Percentiles rank a stretch among this genome's conserved stretches.
Evolutionary conservation across 2,797 vertebrate species (phyloP).

Genomic region (Phoebastria nigripes): DNA sequence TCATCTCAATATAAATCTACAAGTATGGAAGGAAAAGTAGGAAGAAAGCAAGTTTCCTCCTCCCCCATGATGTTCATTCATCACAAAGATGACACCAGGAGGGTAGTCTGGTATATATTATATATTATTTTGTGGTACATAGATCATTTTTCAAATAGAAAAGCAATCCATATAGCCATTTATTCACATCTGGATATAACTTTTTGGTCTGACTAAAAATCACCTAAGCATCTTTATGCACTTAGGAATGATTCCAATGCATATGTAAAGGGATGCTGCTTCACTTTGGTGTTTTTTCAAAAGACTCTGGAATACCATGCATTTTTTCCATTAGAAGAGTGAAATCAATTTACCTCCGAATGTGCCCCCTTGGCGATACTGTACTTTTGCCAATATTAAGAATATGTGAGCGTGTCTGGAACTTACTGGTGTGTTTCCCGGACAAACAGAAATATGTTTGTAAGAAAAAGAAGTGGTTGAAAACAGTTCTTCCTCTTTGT

Average conservation of each 20-base stretch:
- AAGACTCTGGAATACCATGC: background rate
- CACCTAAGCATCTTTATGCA: background rate
- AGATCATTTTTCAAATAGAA: conserved; percentile 5
- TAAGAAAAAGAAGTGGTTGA: background rate
- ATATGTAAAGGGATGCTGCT: background rate
- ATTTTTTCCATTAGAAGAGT: background rate
- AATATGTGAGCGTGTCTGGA: background rate
- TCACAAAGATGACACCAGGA: background rate
- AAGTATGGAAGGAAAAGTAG: background rate
- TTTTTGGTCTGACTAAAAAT: conserved; percentile 3
- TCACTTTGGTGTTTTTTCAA: background rate
- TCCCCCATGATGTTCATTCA: background rate
- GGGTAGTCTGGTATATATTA: background rate
- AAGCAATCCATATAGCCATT: background rate
- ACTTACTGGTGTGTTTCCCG: background rate
- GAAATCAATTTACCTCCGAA: conserved; percentile 23
- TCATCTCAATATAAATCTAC: background rate
- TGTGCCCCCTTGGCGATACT: background rate
- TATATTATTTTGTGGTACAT: background rate
- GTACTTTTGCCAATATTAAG: background rate
- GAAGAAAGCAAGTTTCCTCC: background rate
- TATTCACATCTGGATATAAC: background rate
- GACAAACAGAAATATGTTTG: background rate
- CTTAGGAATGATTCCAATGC: background rate
- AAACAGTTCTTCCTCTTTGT: background rate